A percentile compares a stretch with the other conserved stretches of the same genome.
Conservation (phyloP, 2,797 vertebrate species). For the Pangasius mekongensis region DNA sequence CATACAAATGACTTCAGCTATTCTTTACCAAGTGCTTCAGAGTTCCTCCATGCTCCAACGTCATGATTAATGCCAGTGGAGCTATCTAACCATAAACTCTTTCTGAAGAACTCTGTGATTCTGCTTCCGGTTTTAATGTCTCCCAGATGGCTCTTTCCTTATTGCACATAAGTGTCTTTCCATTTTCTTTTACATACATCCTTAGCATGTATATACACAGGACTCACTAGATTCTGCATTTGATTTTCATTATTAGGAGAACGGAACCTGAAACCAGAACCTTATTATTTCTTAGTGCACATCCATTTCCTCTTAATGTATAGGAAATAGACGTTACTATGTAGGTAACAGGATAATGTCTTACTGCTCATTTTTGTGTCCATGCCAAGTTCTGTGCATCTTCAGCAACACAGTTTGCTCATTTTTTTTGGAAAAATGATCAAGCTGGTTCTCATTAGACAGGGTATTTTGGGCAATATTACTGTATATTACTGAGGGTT, state of each 20-base stretch:
- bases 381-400: neutral
- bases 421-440: neutral
- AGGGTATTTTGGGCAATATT: neutral
- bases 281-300: constrained; percentile 42
- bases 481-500: neutral
- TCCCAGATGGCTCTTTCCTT: constrained; percentile 50
- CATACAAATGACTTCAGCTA: constrained; percentile 56
- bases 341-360: constrained; percentile 52
- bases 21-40: constrained; percentile 39
- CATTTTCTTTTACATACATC: constrained; percentile 23
- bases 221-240: constrained; percentile 18
- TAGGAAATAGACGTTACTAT: constrained; percentile 33
- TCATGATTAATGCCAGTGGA: constrained; percentile 39
- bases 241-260: constrained; percentile 26
- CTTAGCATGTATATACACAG: constrained; percentile 42
- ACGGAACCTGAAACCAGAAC: constrained; percentile 26
- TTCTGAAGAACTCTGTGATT: constrained; percentile 42
- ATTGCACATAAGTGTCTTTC: constrained; percentile 42
- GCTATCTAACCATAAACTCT: constrained; percentile 37
- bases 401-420: neutral
- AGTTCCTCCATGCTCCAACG: constrained; percentile 33
- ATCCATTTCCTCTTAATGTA: constrained; percentile 43
- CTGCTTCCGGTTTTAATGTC: constrained; percentile 43
- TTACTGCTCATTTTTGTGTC: neutral
- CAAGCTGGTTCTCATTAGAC: neutral